Conservation (phyloP, 2,888 invertebrate species). For the Pseudococcus longispinus region DNA sequence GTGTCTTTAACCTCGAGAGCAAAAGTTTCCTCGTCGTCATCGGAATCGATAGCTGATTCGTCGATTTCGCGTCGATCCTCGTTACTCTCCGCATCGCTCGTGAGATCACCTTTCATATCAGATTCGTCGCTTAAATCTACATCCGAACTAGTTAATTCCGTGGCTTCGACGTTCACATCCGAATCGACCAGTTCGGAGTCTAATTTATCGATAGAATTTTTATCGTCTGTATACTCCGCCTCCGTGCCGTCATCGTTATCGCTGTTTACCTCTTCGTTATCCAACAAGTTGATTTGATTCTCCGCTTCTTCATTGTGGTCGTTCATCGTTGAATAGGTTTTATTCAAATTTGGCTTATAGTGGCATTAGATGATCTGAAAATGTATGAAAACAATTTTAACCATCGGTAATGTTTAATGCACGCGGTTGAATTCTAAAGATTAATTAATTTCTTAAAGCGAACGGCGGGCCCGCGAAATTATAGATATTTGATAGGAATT, state of each 20-base stretch:
- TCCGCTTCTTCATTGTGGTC: neutral
- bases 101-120: neutral
- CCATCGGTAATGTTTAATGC: neutral
- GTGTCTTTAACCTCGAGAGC: neutral
- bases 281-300: neutral
- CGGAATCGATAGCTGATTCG: neutral
- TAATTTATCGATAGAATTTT: neutral
- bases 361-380: neutral
- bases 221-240: neutral
- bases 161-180: neutral
- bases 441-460: too few species aligned
- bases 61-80: neutral
- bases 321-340: neutral
- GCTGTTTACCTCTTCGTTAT: neutral
- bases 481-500: too few species aligned
- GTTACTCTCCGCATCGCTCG: neutral
- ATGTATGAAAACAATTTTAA: neutral
- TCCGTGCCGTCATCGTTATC: constrained; percentile 7
- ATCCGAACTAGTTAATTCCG: constrained; percentile 9
- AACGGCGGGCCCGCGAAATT: too few species aligned
- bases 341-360: neutral
- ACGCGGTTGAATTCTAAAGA: neutral
- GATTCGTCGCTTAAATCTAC: constrained; percentile 9
- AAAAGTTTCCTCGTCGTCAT: neutral
- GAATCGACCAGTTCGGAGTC: constrained; percentile 1